These are phyloP conservation scores for Salvelinus alpinus DNA, from an alignment of 2,113 vertebrate species.

Conservation along the genomic window DNA sequence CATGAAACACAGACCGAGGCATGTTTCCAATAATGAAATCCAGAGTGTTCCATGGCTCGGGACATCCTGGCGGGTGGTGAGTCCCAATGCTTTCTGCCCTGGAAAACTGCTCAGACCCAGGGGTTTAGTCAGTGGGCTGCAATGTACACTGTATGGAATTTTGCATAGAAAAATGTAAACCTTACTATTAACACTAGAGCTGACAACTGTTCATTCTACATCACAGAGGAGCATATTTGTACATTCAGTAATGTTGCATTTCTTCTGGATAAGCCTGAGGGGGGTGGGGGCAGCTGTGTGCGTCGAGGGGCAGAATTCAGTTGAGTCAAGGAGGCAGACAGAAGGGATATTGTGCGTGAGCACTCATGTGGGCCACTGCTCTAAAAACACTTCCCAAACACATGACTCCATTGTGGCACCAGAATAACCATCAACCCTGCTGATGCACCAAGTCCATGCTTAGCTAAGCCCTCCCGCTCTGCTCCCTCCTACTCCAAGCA, in stretches of 20 bases:
- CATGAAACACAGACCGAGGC: neutral
- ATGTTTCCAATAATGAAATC: slow-evolving; percentile 57
- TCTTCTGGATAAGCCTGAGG: slow-evolving; percentile 19
- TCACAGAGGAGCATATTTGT: neutral
- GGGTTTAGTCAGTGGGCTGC: too few relatives aligned
- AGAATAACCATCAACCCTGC: slow-evolving; percentile 42
- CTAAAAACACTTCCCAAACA: slow-evolving; percentile 66
- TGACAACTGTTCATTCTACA: too few relatives aligned
- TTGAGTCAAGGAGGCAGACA: slow-evolving; percentile 58
- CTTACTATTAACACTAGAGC: too few relatives aligned
- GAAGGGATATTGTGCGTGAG: slow-evolving; percentile 69
- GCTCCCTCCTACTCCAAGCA: neutral
- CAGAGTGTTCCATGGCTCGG: slow-evolving; percentile 51
- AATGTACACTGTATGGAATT: too few relatives aligned
- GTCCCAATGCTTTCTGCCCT: too few relatives aligned
- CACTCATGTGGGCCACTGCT: slow-evolving; percentile 62
- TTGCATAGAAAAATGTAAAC: too few relatives aligned
- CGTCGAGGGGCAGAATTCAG: slow-evolving; percentile 40
- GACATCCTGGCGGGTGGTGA: neutral
- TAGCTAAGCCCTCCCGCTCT: neutral
- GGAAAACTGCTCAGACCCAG: too few relatives aligned
- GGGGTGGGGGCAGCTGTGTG: slow-evolving; percentile 6
- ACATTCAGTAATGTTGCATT: neutral
- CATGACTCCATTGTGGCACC: slow-evolving; percentile 65
- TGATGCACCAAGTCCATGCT: slow-evolving; percentile 27